phyloP scores from a whole-genome alignment of 2,797 vertebrate species.

The Bryconaethiops microstoma region DNA sequence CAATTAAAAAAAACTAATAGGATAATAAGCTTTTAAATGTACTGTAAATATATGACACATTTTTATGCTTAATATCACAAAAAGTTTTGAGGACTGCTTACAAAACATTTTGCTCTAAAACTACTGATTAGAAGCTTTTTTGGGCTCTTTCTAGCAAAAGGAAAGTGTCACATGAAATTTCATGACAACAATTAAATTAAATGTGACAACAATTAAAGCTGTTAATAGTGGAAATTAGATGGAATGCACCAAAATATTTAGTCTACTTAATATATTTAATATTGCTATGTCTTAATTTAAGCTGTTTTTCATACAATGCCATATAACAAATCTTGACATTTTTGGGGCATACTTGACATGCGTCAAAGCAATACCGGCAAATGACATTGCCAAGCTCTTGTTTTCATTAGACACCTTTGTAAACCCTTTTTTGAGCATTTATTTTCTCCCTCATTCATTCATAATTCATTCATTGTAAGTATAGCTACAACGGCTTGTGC shows the following conservation, averaged over 20 bases:
- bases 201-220: not conserved
- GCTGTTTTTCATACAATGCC: too few relatives aligned
- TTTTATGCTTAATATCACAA: not conserved
- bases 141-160: not conserved
- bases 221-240: not conserved
- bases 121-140: not conserved
- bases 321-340: too few relatives aligned
- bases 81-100: not conserved
- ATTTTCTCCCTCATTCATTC: too few relatives aligned
- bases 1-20: not conserved
- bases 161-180: not conserved
- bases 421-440: too few relatives aligned
- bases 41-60: not conserved
- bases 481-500: too few relatives aligned
- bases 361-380: too few relatives aligned
- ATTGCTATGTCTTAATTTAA: not conserved
- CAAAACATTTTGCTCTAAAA: not conserved
- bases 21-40: not conserved
- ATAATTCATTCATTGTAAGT: too few relatives aligned
- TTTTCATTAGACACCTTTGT: too few relatives aligned
- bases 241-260: not conserved
- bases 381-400: too few relatives aligned
- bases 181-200: not conserved
- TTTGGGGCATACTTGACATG: too few relatives aligned
- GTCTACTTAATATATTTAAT: not conserved